These are phyloP conservation scores for Xerus rutilus DNA, from an alignment of 2,797 vertebrate species.

Conservation along the genomic window DNA sequence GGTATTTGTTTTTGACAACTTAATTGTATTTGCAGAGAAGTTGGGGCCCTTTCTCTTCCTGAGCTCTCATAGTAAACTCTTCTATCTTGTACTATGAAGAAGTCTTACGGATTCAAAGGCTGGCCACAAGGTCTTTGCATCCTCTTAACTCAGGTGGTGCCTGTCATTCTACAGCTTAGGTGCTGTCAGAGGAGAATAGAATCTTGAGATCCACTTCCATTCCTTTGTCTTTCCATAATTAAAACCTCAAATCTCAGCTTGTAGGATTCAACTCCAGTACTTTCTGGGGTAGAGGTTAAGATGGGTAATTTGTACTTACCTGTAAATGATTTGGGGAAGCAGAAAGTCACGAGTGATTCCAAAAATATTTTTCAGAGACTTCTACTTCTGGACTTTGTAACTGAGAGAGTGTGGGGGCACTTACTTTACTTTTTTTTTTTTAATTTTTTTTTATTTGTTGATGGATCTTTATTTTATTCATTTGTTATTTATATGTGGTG, in stretches of 20 bases:
- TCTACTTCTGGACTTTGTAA: neutral
- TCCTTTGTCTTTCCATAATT: neutral
- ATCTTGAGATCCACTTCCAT: neutral
- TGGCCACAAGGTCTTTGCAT: neutral
- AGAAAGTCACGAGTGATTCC: neutral
- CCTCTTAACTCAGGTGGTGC: conserved; percentile 64
- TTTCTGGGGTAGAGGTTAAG: neutral
- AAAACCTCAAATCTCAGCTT: neutral
- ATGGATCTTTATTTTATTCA: too few species aligned
- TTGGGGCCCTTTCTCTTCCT: conserved; percentile 77
- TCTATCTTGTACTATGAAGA: conserved; percentile 76
- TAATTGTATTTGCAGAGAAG: conserved; percentile 85
- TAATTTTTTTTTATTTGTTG: too few species aligned
- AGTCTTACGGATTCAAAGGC: conserved; percentile 77
- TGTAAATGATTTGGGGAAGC: conserved; percentile 34
- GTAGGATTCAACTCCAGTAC: neutral
- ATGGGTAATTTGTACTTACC: neutral
- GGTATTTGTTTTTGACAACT: conserved; percentile 85
- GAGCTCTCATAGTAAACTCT: conserved; percentile 74
- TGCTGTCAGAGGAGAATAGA: neutral
- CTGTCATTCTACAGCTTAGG: conserved; percentile 24
- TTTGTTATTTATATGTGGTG: too few species aligned
- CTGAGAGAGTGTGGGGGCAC: neutral
- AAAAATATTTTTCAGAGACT: neutral
- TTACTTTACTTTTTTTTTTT: neutral